Percentiles rank a stretch among this genome's conserved stretches.
phyloP scores from a whole-genome alignment of 2,113 vertebrate genomes.

The Mesoclemmys tuberculata region DNA sequence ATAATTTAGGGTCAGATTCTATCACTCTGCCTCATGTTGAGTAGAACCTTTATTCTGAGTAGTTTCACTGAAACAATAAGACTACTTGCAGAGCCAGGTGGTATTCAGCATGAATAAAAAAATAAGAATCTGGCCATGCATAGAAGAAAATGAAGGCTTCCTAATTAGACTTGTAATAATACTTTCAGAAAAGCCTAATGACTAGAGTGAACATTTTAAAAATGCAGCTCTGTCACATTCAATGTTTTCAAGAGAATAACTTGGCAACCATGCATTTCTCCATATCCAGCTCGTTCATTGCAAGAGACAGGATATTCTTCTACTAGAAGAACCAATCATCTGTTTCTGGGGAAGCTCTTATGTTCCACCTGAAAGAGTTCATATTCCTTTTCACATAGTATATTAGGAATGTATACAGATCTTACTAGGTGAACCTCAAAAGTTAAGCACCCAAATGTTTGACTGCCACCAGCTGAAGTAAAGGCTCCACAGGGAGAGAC shows the following conservation, averaged over 20 bases:
- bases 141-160: neutral
- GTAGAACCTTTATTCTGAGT: neutral
- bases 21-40: constrained; percentile 27
- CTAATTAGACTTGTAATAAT: neutral
- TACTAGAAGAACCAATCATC: neutral
- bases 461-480: neutral
- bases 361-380: fast-evolving
- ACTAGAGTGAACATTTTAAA: neutral
- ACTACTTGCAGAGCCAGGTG: neutral
- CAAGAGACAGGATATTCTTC: neutral
- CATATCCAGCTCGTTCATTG: neutral
- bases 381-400: neutral
- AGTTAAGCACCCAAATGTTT: neutral
- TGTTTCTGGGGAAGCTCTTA: neutral
- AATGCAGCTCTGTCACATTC: neutral
- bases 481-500: neutral
- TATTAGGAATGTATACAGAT: neutral
- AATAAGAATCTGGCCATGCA: neutral
- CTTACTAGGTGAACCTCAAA: neutral
- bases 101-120: neutral
- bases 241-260: neutral
- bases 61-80: neutral
- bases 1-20: neutral
- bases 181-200: neutral
- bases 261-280: neutral